Conservation (phyloP, 2,113 vertebrate species). For the Pseudois nayaur region DNA sequence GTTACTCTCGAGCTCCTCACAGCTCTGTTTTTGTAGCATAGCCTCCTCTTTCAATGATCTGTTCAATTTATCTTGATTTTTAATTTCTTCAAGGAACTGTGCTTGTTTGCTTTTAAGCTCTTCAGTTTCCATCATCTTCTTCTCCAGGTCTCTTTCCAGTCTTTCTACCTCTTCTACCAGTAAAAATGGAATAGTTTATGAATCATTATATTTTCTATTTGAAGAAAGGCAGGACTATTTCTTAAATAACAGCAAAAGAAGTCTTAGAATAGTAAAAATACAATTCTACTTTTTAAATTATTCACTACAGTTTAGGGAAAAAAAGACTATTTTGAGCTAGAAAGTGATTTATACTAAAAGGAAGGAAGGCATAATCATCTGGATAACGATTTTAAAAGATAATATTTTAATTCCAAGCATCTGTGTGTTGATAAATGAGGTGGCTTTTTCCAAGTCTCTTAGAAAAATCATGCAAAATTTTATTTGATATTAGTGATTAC, state of each 20-base stretch:
- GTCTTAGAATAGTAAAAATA: conserved; percentile 1
- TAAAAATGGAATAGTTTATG: conserved; percentile 17
- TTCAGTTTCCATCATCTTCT: conserved; percentile 78
- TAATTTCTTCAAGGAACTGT: conserved; percentile 80
- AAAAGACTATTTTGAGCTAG: not conserved
- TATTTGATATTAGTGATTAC: not conserved
- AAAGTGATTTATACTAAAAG: not conserved
- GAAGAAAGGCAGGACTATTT: not conserved
- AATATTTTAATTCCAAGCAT: not conserved
- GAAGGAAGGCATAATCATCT: not conserved
- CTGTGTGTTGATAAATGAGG: not conserved
- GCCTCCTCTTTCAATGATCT: conserved; percentile 80
- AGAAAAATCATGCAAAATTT: not conserved
- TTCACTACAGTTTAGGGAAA: not conserved
- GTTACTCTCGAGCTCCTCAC: conserved; percentile 80
- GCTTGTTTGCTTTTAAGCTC: conserved; percentile 79
- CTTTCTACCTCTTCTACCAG: conserved; percentile 87
- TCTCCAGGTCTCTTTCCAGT: conserved; percentile 85
- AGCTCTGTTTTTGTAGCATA: conserved; percentile 78
- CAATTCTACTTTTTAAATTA: not conserved
- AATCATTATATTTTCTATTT: not conserved
- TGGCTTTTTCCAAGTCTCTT: not conserved
- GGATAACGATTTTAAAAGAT: not conserved
- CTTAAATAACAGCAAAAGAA: conserved; percentile 8
- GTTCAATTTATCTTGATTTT: conserved; percentile 81